Evolutionary conservation across 2,888 invertebrate species (phyloP).

Genomic region (Drosophila mettleri): DNA sequence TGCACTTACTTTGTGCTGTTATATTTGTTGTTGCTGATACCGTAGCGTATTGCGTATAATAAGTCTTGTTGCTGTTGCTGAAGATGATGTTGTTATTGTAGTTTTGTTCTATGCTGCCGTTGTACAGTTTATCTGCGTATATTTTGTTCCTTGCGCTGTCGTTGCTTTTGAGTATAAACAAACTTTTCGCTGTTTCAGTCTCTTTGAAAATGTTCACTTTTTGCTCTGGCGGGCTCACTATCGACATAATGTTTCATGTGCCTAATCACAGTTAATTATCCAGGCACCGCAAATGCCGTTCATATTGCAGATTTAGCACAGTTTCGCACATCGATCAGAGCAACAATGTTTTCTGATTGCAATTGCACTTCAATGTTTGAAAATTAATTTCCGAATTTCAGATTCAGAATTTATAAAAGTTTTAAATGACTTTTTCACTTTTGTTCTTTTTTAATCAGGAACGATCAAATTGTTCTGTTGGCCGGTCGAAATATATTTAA

Average conservation of each 20-base stretch:
- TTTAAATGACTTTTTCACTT: neutral
- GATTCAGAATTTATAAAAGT: neutral
- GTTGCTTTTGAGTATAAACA: constrained; percentile 54
- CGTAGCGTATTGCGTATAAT: constrained; percentile 37
- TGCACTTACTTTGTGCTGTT: constrained; percentile 61
- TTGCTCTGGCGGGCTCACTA: constrained; percentile 81
- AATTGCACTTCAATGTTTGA: constrained; percentile 9
- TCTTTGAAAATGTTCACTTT: constrained; percentile 82
- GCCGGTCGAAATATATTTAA: constrained; percentile 37
- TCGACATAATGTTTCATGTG: constrained; percentile 79
- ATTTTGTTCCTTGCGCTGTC: constrained; percentile 24
- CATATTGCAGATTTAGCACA: constrained; percentile 8
- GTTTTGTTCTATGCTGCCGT: constrained; percentile 21
- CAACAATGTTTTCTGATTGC: constrained; percentile 7
- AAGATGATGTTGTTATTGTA: constrained; percentile 14
- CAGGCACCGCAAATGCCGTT: constrained; percentile 11
- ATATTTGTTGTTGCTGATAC: constrained; percentile 30
- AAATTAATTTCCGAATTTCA: neutral
- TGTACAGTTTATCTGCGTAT: constrained; percentile 52
- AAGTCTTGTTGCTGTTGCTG: constrained; percentile 1
- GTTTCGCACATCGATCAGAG: constrained; percentile 12
- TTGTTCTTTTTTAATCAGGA: neutral
- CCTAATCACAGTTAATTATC: constrained; percentile 35
- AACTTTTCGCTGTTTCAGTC: constrained; percentile 60
- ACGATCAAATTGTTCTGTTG: neutral